Evolutionary conservation across 1,140 invertebrate species (phyloP).

Genomic region (Alviniconcha marisindica): DNA sequence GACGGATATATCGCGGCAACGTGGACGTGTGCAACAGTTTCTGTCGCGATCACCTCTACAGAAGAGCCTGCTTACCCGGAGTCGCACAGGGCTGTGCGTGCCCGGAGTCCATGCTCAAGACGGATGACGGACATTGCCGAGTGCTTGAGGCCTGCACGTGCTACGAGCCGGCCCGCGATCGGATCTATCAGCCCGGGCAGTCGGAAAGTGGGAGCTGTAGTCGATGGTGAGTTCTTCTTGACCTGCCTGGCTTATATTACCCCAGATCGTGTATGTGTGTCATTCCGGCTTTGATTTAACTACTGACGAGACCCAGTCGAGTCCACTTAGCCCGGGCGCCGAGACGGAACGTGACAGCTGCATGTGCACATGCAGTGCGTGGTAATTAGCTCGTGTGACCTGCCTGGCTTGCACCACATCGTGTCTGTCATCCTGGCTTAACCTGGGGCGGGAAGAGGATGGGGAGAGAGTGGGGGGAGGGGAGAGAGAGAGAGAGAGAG

Average conservation of each 20-base stretch:
- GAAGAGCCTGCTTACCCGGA: conserved; percentile 49
- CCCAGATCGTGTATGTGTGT: neutral
- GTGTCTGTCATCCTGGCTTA: neutral
- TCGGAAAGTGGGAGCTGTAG: neutral
- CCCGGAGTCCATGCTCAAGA: conserved; percentile 34
- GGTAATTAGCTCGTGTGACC: no score
- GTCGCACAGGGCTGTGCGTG: conserved; percentile 47
- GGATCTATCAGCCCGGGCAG: conserved; percentile 18
- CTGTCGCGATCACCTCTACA: conserved; percentile 41
- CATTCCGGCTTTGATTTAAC: neutral
- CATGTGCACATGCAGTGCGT: no score
- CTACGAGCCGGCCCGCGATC: conserved; percentile 80
- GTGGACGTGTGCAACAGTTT: conserved; percentile 40
- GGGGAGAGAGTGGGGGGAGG: no score
- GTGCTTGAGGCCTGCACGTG: conserved; percentile 86
- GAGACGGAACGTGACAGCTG: no score
- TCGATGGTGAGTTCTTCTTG: conserved; percentile 14
- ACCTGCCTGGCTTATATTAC: no score
- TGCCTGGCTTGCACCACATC: no score
- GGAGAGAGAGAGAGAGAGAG: neutral
- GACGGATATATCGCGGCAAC: neutral
- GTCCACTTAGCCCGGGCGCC: no score
- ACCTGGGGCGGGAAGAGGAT: neutral
- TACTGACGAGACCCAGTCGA: no score
- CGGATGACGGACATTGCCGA: conserved; percentile 84